Conservation (phyloP, 2,113 vertebrate genomes). For the Nycticorax nycticorax region DNA sequence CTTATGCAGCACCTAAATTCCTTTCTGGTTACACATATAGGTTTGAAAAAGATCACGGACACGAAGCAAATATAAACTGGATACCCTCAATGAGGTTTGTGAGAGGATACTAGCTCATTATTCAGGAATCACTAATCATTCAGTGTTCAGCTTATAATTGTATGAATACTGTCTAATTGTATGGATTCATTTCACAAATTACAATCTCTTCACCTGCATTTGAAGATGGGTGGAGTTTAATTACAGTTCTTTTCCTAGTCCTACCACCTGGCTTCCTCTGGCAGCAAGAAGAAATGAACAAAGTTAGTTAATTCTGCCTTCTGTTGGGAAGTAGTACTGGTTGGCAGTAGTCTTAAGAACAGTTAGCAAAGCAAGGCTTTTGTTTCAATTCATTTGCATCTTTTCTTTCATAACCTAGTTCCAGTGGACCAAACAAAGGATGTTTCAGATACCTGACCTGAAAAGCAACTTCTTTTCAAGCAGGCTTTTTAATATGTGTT, state of each 20-base stretch:
- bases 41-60: not conserved
- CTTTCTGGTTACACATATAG: not conserved
- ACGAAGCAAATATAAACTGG: not conserved
- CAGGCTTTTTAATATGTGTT: not conserved
- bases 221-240: conserved; percentile 31
- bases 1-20: not conserved
- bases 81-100: not conserved
- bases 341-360: not conserved
- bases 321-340: not conserved
- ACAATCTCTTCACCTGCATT: not conserved
- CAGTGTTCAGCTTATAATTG: not conserved
- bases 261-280: not conserved
- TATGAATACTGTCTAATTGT: not conserved
- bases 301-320: not conserved
- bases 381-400: not conserved
- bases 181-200: not conserved
- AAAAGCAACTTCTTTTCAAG: not conserved
- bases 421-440: not conserved
- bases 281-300: not conserved
- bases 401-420: not conserved
- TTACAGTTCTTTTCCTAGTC: conserved; percentile 2
- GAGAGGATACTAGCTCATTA: not conserved
- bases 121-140: not conserved
- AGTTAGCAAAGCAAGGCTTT: not conserved
- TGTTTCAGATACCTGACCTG: not conserved